phyloP scores from a whole-genome alignment of 2,888 invertebrate species.

The Luperina nickerlii region DNA sequence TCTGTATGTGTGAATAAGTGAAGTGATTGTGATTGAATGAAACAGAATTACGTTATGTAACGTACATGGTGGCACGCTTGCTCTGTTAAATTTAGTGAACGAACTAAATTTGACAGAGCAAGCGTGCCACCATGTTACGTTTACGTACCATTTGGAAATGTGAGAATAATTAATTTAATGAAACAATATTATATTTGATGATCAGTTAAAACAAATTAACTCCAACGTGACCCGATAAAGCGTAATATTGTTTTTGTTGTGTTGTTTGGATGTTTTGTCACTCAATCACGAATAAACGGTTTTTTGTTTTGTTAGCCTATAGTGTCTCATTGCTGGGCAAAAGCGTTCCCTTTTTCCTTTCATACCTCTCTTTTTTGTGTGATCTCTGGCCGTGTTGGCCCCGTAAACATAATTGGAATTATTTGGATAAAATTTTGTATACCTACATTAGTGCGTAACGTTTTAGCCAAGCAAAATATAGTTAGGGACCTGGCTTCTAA shows the following conservation, averaged over 20 bases:
- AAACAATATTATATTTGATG: background rate
- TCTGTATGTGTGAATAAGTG: constrained; percentile 16
- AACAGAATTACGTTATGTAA: constrained; percentile 3
- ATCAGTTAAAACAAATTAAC: background rate
- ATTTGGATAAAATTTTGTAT: background rate
- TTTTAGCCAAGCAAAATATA: background rate
- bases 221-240: background rate
- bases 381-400: background rate
- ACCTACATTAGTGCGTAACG: background rate
- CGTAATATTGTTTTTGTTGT: background rate
- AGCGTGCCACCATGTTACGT: constrained; percentile 4
- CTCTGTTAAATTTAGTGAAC: no score
- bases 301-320: background rate
- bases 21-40: constrained; percentile 31
- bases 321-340: background rate
- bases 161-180: background rate
- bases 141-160: background rate
- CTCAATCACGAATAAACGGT: background rate
- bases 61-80: no score
- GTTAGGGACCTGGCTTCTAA: no score
- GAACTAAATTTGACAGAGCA: constrained; percentile 7
- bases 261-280: background rate
- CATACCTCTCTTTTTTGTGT: no score
- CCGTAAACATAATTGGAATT: background rate
- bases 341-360: no score